These are phyloP conservation scores for Trissolcus japonicus DNA, from an alignment of 2,888 invertebrate genomes.

Conservation along the genomic window DNA sequence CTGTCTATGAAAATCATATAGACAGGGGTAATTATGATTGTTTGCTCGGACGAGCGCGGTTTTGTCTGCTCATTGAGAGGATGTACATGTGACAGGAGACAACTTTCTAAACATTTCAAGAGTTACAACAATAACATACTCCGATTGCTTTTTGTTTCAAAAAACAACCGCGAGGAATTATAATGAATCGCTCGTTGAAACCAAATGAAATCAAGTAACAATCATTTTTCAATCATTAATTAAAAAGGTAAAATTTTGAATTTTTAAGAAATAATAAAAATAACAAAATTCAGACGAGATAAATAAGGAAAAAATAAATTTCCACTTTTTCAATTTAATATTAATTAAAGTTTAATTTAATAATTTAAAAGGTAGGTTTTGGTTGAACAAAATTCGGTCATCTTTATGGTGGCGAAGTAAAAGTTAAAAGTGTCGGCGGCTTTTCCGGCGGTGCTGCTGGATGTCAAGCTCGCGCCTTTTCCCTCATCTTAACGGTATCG, in stretches of 20 bases:
- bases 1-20: constrained; percentile 40
- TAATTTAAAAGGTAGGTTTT: too few relatives aligned
- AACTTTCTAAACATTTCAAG: constrained; percentile 27
- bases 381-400: constrained; percentile 57
- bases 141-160: background rate
- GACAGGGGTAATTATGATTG: constrained; percentile 35
- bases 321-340: too few relatives aligned
- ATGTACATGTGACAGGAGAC: constrained; percentile 15
- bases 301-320: too few relatives aligned
- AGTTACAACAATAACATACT: constrained; percentile 10
- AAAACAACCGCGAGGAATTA: background rate
- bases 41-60: constrained; percentile 21
- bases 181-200: background rate
- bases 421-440: constrained; percentile 48
- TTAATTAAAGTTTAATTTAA: too few relatives aligned
- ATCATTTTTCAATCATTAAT: too few relatives aligned
- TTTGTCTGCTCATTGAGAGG: constrained; percentile 14
- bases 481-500: constrained; percentile 52
- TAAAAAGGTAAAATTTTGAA: too few relatives aligned
- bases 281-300: too few relatives aligned
- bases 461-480: constrained; percentile 24
- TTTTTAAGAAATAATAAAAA: too few relatives aligned
- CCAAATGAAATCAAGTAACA: too few relatives aligned
- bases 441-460: constrained; percentile 33
- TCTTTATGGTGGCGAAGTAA: constrained; percentile 51